phyloP scores from a whole-genome alignment of 2,797 vertebrate species.

The Mormyrus hasselquistii region DNA sequence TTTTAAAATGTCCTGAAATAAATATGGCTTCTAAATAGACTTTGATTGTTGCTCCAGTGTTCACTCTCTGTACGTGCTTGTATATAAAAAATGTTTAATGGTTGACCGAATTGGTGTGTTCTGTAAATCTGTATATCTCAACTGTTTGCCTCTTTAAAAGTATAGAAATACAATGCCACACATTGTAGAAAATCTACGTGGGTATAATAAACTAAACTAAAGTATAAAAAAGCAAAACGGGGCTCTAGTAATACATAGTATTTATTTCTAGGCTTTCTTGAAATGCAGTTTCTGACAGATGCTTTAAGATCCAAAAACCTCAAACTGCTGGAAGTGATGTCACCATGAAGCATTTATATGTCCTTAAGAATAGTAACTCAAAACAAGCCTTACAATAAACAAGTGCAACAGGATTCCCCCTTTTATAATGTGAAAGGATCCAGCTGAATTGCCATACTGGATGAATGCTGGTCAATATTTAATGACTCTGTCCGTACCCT shows the following conservation, averaged over 20 bases:
- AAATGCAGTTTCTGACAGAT: background rate
- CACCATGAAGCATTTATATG: background rate
- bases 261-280: background rate
- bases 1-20: background rate
- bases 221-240: background rate
- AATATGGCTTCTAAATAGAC: background rate
- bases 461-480: slow-evolving; percentile 6
- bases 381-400: slow-evolving; percentile 12
- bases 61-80: background rate
- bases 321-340: background rate
- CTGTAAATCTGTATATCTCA: background rate
- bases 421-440: slow-evolving; percentile 6
- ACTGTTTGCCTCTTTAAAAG: background rate
- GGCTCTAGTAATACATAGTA: background rate
- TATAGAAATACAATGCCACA: background rate
- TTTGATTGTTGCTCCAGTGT: background rate
- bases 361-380: background rate
- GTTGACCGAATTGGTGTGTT: background rate
- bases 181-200: background rate
- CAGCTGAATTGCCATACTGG: background rate
- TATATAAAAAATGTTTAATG: background rate
- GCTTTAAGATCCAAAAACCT: background rate
- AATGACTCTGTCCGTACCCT: background rate
- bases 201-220: background rate
- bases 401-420: slow-evolving; percentile 15